Base-by-base conservation (phyloP, 2,888 invertebrate genomes). In the Xestia c-nigrum region DNA sequence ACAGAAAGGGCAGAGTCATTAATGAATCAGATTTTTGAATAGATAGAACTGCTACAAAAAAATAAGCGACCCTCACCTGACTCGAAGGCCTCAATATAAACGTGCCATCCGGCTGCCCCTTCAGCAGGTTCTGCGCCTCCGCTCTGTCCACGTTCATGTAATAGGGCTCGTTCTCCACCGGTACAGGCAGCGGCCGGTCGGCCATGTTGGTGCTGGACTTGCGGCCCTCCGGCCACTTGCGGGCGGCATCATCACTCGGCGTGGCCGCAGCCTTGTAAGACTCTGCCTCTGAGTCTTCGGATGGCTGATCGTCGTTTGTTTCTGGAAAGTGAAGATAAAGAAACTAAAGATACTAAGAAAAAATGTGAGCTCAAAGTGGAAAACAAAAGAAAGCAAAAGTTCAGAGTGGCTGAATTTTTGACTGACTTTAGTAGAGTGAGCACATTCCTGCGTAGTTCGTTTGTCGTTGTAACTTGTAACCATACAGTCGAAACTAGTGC, bases 21-120 rank as follows among this genome's bases (percentile, higher is more conserved):
- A 43, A 43, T 43, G 43, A 43, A 7, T 43, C 43, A 9, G 43
- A 43, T 43, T 40, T 40, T 40, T 40, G 40, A 5, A 40, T 40
- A 4, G 6, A 40, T 40, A 40, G 40, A 40, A 40, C 40, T 40
- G 40, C 40, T 40, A 40, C 5, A 55, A 61, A 70, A 59, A 43
- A n/a, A 6, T 6, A 40, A 47, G 14, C 14, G 6, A 10, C 5
- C 3, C 70, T 5, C 65, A 96, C 96, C 94, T 97, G 96, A 86
- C 96, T 97, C 0, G 97, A 97, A 68, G 97, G 97, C 72, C 97
- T 93, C 83, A 97, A 91, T 69, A 97, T 94, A 85, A 97, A 97
- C 1, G 97, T 97, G 14, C 97, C 97, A 90, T 97, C 97, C n/a
- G 97, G 97, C 82, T 97, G 97, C 4, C 97, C 96, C 72, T 92